Conservation (phyloP, 1,140 invertebrate species). For the Telenomus remus region DNA sequence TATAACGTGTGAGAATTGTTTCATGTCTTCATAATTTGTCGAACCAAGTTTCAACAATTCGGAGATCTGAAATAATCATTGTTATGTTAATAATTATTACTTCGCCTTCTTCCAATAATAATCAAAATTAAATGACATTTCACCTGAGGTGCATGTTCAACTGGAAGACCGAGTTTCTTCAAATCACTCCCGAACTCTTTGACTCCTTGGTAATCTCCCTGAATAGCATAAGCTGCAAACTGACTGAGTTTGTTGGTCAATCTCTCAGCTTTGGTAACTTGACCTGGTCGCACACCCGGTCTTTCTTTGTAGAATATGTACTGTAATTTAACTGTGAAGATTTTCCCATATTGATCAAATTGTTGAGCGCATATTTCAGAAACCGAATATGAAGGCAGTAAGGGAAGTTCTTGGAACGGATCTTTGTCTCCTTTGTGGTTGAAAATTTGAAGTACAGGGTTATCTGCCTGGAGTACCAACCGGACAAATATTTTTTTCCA, state of each 20-base stretch:
- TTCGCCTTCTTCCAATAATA: too few species aligned
- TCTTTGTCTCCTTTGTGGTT: constrained; percentile 91
- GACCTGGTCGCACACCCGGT: constrained; percentile 95
- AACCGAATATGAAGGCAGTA: constrained; percentile 94
- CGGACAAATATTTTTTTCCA: constrained; percentile 98
- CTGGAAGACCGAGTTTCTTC: constrained; percentile 94
- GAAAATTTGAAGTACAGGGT: constrained; percentile 89
- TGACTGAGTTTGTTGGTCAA: constrained; percentile 93
- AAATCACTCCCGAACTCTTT: constrained; percentile 95
- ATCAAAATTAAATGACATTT: background rate
- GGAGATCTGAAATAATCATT: constrained; percentile 81
- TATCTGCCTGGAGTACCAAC: constrained; percentile 86
- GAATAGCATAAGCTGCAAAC: constrained; percentile 95
- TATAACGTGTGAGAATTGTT: constrained; percentile 90
- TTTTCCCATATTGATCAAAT: constrained; percentile 98
- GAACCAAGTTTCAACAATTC: constrained; percentile 97
- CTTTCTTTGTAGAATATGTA: constrained; percentile 99
- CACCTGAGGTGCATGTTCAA: constrained; percentile 96
- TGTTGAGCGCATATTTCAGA: constrained; percentile 96
- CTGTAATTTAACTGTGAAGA: constrained; percentile 98
- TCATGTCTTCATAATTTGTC: constrained; percentile 91
- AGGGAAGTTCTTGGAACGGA: constrained; percentile 93
- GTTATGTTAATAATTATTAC: background rate
- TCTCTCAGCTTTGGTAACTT: constrained; percentile 94
- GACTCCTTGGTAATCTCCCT: constrained; percentile 92